Conservation (phyloP, 92 coral and sea anemone genomes). For the Umimayanthus chanpuru region DNA sequence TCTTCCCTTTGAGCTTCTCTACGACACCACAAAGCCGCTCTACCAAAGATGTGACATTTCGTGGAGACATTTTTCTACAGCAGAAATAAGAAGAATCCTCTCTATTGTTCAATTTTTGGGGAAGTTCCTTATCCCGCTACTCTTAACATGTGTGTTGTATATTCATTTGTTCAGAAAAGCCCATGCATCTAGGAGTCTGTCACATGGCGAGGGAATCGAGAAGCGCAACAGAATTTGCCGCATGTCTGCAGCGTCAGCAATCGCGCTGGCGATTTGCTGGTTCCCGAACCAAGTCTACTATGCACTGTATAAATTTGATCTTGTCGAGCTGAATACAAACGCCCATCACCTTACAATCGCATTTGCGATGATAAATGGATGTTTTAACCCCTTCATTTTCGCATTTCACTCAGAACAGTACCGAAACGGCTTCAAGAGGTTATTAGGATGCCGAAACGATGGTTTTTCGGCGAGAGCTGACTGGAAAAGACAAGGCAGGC, state of each 20-base stretch:
- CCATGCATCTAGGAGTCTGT: conserved; percentile 37
- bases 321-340: conserved; percentile 54
- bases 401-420: conserved; percentile 68
- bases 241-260: conserved; percentile 59
- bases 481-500: not conserved
- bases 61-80: conserved; percentile 30
- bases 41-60: conserved; percentile 54
- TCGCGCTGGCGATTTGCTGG: conserved; percentile 59
- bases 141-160: conserved; percentile 54
- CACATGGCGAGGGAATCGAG: conserved; percentile 45
- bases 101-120: conserved; percentile 54
- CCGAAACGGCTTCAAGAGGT: conserved; percentile 54
- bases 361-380: conserved; percentile 56
- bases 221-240: conserved; percentile 57
- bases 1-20: conserved; percentile 53
- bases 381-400: conserved; percentile 68
- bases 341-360: conserved; percentile 57
- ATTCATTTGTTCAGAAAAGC: conserved; percentile 47
- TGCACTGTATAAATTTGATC: conserved; percentile 56
- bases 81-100: conserved; percentile 23
- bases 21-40: conserved; percentile 23
- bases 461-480: not conserved
- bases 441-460: conserved; percentile 10
- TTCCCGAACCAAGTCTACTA: conserved; percentile 65
- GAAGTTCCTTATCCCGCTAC: conserved; percentile 56